A percentile compares a stretch with the other conserved stretches of the same genome.
Evolutionary conservation across 2,113 vertebrate genomes (phyloP).

Genomic region (Paratilapia polleni): DNA sequence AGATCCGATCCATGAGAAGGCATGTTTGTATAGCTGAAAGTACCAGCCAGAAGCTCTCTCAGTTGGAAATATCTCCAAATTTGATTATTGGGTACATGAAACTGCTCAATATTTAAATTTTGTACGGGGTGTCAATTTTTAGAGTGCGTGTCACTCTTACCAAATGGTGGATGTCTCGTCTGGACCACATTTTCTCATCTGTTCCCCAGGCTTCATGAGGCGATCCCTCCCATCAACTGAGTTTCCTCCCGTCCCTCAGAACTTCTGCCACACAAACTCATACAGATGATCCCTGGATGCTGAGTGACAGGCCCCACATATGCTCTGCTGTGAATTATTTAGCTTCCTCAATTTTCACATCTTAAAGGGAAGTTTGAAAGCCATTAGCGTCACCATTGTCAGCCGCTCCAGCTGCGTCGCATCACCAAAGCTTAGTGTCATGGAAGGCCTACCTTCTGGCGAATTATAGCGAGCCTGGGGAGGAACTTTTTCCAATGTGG

Average conservation of each 20-base stretch:
- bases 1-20: not conserved
- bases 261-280: conserved; percentile 18
- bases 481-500: conserved; percentile 17
- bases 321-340: conserved; percentile 74
- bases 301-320: conserved; percentile 61
- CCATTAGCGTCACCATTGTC: conserved; percentile 64
- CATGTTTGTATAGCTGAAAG: fast-evolving
- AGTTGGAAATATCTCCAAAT: not conserved
- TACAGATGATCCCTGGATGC: conserved; percentile 59
- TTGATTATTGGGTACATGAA: not conserved
- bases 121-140: not conserved
- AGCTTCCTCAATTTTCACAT: conserved; percentile 63
- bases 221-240: not conserved
- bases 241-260: conserved; percentile 10
- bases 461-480: conserved; percentile 16
- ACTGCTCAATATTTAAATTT: not conserved
- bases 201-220: conserved; percentile 10
- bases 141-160: not conserved
- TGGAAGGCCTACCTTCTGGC: conserved; percentile 8
- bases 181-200: conserved; percentile 12
- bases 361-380: conserved; percentile 70
- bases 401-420: conserved; percentile 64
- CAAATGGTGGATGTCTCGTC: not conserved
- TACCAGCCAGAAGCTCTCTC: not conserved
- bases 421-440: conserved; percentile 69